Evolutionary conservation across 2,113 vertebrate genomes (phyloP).

Genomic region (Cryptoleucopteryx plumbea): DNA sequence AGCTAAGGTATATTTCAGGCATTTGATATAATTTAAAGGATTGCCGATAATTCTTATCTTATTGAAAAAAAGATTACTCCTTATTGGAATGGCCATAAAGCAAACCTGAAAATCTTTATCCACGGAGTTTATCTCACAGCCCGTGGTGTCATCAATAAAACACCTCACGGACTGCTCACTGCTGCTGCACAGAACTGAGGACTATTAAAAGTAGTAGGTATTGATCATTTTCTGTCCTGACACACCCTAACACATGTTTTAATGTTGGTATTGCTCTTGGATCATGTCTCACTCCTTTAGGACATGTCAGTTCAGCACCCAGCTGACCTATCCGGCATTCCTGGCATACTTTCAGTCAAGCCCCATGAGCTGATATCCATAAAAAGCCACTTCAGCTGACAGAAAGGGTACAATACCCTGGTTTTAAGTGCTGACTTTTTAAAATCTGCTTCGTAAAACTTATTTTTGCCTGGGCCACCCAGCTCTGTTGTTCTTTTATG

Average conservation of each 20-base stretch:
- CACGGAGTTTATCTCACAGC: neutral
- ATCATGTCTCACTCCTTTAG: constrained; percentile 1
- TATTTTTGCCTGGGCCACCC: neutral
- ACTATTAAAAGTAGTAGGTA: neutral
- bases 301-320: constrained; percentile 4
- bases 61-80: neutral
- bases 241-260: neutral
- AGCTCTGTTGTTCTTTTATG: neutral
- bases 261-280: neutral
- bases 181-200: neutral
- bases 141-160: neutral
- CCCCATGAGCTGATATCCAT: neutral
- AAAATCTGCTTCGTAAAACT: neutral
- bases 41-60: neutral
- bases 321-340: constrained; percentile 36
- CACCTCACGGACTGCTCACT: neutral
- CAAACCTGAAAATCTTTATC: constrained; percentile 25
- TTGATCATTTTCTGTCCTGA: constrained; percentile 16
- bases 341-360: constrained; percentile 42
- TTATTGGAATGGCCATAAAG: constrained; percentile 15
- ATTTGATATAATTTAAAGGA: constrained; percentile 2
- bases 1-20: neutral
- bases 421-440: neutral
- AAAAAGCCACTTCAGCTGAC: constrained; percentile 47
- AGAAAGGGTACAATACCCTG: neutral